Conservation (phyloP, 1,140 invertebrate genomes). For the Drosophila bifasciata region DNA sequence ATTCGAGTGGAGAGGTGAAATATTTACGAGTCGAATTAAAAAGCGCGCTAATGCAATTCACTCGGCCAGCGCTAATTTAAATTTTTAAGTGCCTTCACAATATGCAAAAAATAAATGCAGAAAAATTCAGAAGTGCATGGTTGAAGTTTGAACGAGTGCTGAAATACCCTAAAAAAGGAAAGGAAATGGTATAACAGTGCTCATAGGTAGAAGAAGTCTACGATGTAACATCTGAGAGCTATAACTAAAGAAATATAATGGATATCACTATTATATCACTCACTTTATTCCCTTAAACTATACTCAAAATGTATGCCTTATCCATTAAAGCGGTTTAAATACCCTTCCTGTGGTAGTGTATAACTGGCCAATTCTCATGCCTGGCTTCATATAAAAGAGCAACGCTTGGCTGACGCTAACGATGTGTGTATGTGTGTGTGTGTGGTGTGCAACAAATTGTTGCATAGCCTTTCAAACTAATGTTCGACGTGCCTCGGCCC, state of each 20-base stretch:
- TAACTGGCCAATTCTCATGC: neutral
- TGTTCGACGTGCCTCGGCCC: conserved; percentile 26
- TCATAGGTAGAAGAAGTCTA: no score
- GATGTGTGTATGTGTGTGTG: conserved; percentile 9
- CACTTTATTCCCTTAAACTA: neutral
- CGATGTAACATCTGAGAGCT: no score
- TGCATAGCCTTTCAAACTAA: conserved; percentile 64
- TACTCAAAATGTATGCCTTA: no score
- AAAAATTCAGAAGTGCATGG: neutral
- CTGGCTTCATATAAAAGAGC: conserved; percentile 49
- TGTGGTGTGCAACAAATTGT: conserved; percentile 72
- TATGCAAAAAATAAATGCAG: conserved; percentile 20
- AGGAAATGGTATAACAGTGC: neutral
- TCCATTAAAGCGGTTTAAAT: no score
- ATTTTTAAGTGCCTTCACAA: conserved; percentile 69
- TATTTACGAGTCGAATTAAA: conserved; percentile 74
- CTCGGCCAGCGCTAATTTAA: conserved; percentile 63
- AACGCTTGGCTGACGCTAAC: conserved; percentile 30
- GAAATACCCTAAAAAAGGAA: neutral
- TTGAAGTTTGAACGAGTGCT: no score
- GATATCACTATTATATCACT: no score
- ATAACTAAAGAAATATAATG: no score
- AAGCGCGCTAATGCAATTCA: conserved; percentile 67
- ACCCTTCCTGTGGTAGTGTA: neutral
- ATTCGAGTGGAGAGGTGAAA: conserved; percentile 40